Base-by-base conservation (phyloP, 2,113 vertebrate genomes). In the Salvelinus sp. region DNA sequence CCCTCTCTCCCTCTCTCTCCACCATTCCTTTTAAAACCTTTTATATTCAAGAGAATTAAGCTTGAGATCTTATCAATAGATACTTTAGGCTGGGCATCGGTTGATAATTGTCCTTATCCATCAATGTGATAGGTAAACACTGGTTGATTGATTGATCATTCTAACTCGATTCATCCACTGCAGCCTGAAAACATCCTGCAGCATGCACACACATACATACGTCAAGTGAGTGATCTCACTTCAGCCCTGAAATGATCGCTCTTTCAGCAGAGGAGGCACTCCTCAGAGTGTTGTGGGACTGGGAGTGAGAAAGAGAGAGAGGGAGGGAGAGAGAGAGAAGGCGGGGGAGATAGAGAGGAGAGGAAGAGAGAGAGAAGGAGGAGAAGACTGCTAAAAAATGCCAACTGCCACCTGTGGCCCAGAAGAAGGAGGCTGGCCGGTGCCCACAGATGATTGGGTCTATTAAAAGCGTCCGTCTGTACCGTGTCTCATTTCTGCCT, bases 401-500 rank as follows among this genome's bases (percentile, higher is more conserved):
- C 75, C 77, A 82, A 82, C 83, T 68, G 71, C 71, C 76, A 75
- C 54, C 70, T 82, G 44, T 44, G 23, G 75, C 22, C 25, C 20
- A 70, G 44, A 48, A 81, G 69, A 80, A 44, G 83, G 79, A 81
- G 75, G 57, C 64, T 50, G 18, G 54, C 50, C 16, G 16, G 50
- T 18, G 50, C 50, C 12, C 75, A 75, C 76, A 77, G 76, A 89
- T 85, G 84, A 89, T 89, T 83, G 81, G 85, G 72, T 86, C 84
- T 89, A 90, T 90, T 89, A 89, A 89, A 91, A 87, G 87, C 3
- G 3, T 48, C 38, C 9, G n/a, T 75, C 70, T 75, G 81, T 89
- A 84, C 81, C 22, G 33, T 83, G 78, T 84, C 83, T 78, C 69
- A 16, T 54, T 54, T 13, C 50, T 5, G 16, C 14, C 16, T 54